Conservation (phyloP, 37 sponge, comb jelly and placozoan species). For the Halisarca cf. caerulea region DNA sequence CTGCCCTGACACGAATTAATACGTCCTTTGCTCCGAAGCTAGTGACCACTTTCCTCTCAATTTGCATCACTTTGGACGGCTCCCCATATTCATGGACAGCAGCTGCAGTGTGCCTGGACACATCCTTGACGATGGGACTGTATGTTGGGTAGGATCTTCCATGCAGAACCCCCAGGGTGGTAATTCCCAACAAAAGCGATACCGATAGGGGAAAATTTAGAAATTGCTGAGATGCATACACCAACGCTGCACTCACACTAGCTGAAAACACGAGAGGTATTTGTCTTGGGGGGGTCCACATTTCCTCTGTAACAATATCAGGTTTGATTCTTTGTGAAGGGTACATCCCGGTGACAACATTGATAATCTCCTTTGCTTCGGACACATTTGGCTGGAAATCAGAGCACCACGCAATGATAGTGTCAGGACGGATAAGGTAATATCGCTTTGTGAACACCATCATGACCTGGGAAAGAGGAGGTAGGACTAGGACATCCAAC, state of each 20-base stretch:
- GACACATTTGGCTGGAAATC: conserved; percentile 51
- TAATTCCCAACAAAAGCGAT: conserved; percentile 17
- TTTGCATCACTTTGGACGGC: conserved; percentile 41
- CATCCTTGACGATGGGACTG: conserved; percentile 25
- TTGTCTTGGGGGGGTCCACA: neutral
- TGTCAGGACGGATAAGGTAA: conserved; percentile 81
- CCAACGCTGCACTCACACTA: conserved; percentile 3
- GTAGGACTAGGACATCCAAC: conserved; percentile 15
- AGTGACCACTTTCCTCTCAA: conserved; percentile 31
- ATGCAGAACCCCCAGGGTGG: conserved; percentile 11
- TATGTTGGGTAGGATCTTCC: neutral
- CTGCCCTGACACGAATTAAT: conserved; percentile 69
- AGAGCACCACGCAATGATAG: conserved; percentile 71
- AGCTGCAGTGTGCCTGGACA: conserved; percentile 58
- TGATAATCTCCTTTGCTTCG: conserved; percentile 47
- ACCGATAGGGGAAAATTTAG: neutral
- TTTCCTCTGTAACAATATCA: neutral
- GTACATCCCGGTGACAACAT: conserved; percentile 33
- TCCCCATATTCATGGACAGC: conserved; percentile 35
- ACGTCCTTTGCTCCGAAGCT: conserved; percentile 73
- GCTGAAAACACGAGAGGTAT: conserved; percentile 30
- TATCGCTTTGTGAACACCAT: conserved; percentile 57
- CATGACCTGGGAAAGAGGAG: conserved; percentile 40
- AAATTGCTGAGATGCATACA: conserved; percentile 4
- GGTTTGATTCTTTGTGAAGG: conserved; percentile 19